Conservation (phyloP, 2,113 vertebrate species). For the Cricetomys ansorgei region DNA sequence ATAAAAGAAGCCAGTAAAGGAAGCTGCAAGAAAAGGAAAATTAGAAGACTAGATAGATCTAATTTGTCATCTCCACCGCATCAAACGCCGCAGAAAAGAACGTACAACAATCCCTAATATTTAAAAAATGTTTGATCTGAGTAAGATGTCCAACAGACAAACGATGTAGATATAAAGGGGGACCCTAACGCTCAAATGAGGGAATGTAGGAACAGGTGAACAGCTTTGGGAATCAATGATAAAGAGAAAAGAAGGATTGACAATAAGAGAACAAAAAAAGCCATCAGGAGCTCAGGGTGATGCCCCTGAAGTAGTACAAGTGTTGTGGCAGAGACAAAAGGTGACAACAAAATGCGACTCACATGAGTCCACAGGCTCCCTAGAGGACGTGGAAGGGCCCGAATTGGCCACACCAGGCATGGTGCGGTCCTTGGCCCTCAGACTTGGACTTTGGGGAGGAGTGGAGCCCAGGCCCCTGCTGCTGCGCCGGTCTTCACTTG, state of each 20-base stretch:
- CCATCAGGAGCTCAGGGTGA: not conserved
- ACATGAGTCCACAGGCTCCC: constrained; percentile 42
- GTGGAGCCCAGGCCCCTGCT: constrained; percentile 23
- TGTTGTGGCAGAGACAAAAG: not conserved
- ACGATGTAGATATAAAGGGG: not conserved
- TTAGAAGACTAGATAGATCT: not conserved
- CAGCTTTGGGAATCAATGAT: not conserved
- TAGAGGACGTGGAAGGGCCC: not conserved
- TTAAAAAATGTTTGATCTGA: not conserved
- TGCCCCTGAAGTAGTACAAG: not conserved
- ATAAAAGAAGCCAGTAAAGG: not conserved
- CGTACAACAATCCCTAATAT: not conserved
- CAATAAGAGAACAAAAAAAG: not conserved
- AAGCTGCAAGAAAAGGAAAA: not conserved
- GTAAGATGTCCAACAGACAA: not conserved
- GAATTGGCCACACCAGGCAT: constrained; percentile 58
- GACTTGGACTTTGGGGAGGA: not conserved
- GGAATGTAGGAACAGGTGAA: not conserved
- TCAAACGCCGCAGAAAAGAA: not conserved
- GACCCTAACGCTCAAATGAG: not conserved
- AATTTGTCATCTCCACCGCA: not conserved
- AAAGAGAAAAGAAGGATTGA: not conserved
- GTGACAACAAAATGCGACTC: constrained; percentile 16
- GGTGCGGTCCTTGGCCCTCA: not conserved
- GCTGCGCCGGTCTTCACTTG: constrained; percentile 48